Evolutionary conservation across 2,797 vertebrate genomes (phyloP).

Genomic region (Epinephelus malabaricus): DNA sequence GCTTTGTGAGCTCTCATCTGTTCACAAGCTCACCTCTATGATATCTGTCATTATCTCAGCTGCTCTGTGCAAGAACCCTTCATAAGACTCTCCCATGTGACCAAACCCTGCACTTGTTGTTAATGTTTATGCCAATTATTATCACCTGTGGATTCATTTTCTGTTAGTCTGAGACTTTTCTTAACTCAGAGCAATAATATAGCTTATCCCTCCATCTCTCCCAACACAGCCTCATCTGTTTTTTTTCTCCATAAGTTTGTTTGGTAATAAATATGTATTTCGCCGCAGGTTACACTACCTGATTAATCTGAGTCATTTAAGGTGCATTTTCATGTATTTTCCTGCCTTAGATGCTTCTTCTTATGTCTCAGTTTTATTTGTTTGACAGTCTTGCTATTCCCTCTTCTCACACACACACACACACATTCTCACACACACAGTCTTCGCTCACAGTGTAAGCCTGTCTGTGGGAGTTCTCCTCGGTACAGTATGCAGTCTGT

Average conservation of each 20-base stretch:
- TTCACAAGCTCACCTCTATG: neutral
- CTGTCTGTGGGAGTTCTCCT: conserved; percentile 81
- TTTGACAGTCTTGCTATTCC: conserved; percentile 33
- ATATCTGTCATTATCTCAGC: conserved; percentile 15
- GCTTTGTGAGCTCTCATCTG: neutral
- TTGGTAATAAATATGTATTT: neutral
- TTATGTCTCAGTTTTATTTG: conserved; percentile 50
- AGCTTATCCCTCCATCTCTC: neutral
- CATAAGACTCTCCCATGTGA: neutral
- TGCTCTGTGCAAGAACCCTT: neutral
- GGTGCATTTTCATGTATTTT: conserved; percentile 7
- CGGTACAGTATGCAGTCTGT: conserved; percentile 75
- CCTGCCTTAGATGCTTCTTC: conserved; percentile 6
- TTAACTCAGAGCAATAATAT: neutral
- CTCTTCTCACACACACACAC: conserved; percentile 16
- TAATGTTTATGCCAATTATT: neutral
- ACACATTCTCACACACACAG: conserved; percentile 27
- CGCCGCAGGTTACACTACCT: neutral
- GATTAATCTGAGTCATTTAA: neutral
- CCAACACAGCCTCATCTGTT: neutral
- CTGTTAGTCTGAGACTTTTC: neutral
- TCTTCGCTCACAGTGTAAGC: conserved; percentile 64
- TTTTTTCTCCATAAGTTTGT: neutral
- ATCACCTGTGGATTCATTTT: neutral
- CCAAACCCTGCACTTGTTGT: neutral